Evolutionary conservation across 2,888 invertebrate genomes (phyloP), one percentile per base, ranked within the genome.

Genomic region (Pemphredon lugubris): DNA sequence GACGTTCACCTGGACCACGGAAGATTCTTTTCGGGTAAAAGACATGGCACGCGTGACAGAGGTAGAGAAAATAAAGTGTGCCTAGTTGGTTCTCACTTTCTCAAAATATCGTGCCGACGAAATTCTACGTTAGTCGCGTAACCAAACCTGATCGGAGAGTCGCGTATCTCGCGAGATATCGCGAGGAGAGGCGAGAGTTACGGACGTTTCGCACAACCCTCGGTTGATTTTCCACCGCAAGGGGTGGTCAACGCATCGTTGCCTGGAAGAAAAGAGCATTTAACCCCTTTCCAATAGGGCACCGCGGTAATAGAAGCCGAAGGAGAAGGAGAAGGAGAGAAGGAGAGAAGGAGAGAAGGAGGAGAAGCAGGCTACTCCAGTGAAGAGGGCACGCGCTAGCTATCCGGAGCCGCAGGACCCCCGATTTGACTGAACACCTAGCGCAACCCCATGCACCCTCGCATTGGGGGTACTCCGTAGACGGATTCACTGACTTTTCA

Each of bases 371-470:
- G 73, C 83, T 83, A 81, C 87, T 86, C 83, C 85, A 89, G 86
- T 88, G 87, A 89, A 87, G 88, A 88, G 88, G 88, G 87, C 88
- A 89, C 88, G 88, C 87, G 87, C 82, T 84, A 65, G 78, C 78
- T 79, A 77, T 73, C 74, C 67, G 70, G 59, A 79, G 77, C 80
- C 74, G 73, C 77, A 75, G 79, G 83, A 83, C 83, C 85, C 86
- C 82, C 84, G 80, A 84, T 83, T 84, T 78, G 79, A 74, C 39
- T 73, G 70, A 81, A 84, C 83, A 85, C 85, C 86, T 84, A 84
- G 82, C 79, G 77, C 81, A 80, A 81, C 86, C 83, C 77, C 77
- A n/a, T 77, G 82, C 86, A 86, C 86, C 85, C 86, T 86, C 87
- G 82, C 84, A 80, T 81, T 80, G 72, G 82, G 67, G 79, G 78